phyloP scores from a whole-genome alignment of 2,113 vertebrate genomes.

The Piaya cayana region DNA sequence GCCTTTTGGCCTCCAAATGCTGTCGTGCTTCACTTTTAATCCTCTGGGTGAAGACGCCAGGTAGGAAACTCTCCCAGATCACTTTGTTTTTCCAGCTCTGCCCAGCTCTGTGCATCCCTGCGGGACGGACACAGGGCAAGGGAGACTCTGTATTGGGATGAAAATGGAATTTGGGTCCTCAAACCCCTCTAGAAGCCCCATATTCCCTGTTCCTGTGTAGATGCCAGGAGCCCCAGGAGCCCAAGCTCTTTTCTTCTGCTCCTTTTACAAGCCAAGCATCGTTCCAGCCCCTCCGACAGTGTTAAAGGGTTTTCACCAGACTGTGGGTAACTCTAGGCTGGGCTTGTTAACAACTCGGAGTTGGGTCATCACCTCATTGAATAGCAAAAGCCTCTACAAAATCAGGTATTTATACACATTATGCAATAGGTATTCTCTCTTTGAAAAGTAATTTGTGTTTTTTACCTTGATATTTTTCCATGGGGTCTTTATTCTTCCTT shows the following conservation, averaged over 20 bases:
- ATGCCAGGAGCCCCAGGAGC: fast-evolving
- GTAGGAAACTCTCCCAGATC: not conserved
- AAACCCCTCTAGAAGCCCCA: not conserved
- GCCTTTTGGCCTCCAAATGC: fast-evolving
- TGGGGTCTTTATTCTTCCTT: too few relatives aligned
- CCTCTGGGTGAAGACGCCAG: not conserved
- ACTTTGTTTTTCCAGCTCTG: not conserved
- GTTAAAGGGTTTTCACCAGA: too few relatives aligned
- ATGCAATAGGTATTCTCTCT: too few relatives aligned
- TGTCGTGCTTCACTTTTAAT: not conserved
- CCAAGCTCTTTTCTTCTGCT: not conserved
- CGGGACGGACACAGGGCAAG: fast-evolving
- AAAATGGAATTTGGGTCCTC: fast-evolving
- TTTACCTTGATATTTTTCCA: too few relatives aligned
- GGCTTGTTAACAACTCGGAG: too few relatives aligned
- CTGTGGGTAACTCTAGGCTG: too few relatives aligned
- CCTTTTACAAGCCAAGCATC: not conserved
- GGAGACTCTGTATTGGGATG: not conserved
- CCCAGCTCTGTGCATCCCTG: not conserved
- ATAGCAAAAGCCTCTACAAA: too few relatives aligned
- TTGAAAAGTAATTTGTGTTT: too few relatives aligned
- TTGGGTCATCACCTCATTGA: too few relatives aligned
- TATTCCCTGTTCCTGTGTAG: too few relatives aligned
- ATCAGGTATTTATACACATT: too few relatives aligned
- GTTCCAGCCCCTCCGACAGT: not conserved